A percentile compares a stretch with the other conserved stretches of the same genome.
Conservation (phyloP, 2,888 invertebrate genomes). For the Creontiades dilutus region DNA sequence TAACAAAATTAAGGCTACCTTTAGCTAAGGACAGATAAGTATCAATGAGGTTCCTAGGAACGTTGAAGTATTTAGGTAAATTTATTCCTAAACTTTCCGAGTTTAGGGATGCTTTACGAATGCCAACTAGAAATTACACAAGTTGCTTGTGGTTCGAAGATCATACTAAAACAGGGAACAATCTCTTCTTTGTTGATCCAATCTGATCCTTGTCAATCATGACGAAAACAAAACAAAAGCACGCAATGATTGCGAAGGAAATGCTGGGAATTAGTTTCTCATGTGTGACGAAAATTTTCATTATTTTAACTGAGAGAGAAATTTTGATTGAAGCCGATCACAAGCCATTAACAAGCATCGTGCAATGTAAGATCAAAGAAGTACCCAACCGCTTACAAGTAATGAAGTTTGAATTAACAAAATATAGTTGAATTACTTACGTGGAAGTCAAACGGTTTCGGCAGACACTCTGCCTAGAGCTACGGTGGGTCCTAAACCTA, state of each 20-base stretch:
- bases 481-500: slow-evolving; percentile 44
- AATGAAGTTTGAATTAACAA: slow-evolving; percentile 45
- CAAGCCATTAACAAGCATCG: slow-evolving; percentile 57
- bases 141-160: too few relatives aligned
- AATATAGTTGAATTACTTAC: slow-evolving; percentile 55
- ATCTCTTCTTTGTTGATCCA: too few relatives aligned
- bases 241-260: slow-evolving; percentile 38
- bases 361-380: slow-evolving; percentile 41
- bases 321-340: slow-evolving; percentile 31
- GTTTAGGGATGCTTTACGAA: too few relatives aligned
- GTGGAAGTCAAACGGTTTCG: slow-evolving; percentile 46
- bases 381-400: slow-evolving; percentile 53
- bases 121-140: too few relatives aligned
- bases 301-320: slow-evolving; percentile 33
- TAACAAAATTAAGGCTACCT: too few relatives aligned
- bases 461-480: slow-evolving; percentile 55
- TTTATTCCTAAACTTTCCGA: too few relatives aligned
- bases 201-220: too few relatives aligned
- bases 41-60: too few relatives aligned
- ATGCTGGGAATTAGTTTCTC: slow-evolving; percentile 52
- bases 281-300: slow-evolving; percentile 46
- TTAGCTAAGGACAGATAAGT: too few relatives aligned
- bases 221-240: slow-evolving; percentile 2
- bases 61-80: too few relatives aligned
- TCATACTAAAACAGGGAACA: too few relatives aligned